Evolutionary conservation across 2,888 invertebrate genomes (phyloP).

Genomic region (Cancer borealis): DNA sequence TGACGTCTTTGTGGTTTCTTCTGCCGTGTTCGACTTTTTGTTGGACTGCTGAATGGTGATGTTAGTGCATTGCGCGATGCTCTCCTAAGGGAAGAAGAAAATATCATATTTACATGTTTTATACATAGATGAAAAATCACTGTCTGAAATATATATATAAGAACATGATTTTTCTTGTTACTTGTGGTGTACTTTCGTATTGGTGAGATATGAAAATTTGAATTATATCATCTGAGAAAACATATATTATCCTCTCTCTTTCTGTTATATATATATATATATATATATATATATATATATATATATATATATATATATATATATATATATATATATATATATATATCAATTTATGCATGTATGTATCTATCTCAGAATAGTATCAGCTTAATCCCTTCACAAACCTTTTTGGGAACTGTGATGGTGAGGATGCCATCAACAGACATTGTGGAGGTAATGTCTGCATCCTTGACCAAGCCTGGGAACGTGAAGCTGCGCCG

Average conservation of each 20-base stretch:
- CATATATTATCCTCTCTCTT: too few relatives aligned
- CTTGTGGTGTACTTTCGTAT: not conserved
- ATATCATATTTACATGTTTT: not conserved
- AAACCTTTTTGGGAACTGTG: conserved; percentile 59
- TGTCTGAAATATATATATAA: not conserved
- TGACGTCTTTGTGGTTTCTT: not conserved
- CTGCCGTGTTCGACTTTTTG: not conserved
- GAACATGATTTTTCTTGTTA: not conserved
- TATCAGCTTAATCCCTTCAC: not conserved
- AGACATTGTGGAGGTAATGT: conserved; percentile 61
- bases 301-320: not conserved
- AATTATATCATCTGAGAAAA: too few relatives aligned
- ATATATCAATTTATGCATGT: not conserved
- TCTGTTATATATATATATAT: not conserved
- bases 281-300: not conserved
- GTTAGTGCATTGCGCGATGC: not conserved
- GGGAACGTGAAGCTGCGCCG: conserved; percentile 59
- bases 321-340: not conserved
- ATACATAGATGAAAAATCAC: not conserved
- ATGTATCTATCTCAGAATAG: not conserved
- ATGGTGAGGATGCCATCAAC: conserved; percentile 63
- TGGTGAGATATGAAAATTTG: too few relatives aligned
- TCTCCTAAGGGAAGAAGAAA: not conserved
- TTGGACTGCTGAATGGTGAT: not conserved
- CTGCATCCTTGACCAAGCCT: conserved; percentile 51